Evolutionary conservation across 2,888 invertebrate genomes (phyloP).

Genomic region (Hanleya hanleyi): DNA sequence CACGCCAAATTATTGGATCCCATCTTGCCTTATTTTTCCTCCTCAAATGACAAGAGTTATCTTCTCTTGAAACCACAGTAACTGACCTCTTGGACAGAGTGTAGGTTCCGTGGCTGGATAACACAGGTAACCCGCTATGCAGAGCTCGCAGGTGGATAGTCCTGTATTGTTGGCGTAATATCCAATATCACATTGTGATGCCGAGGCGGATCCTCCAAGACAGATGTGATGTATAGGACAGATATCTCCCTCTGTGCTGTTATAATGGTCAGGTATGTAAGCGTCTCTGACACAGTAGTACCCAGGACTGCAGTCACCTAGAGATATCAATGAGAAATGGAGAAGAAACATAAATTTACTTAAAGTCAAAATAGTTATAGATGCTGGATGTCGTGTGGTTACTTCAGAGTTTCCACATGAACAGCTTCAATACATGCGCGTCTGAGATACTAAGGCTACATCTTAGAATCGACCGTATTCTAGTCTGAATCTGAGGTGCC

Average conservation of each 20-base stretch:
- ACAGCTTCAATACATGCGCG: too few species aligned
- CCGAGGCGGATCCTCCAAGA: conserved; percentile 49
- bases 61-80: too few species aligned
- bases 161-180: conserved; percentile 67
- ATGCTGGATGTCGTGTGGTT: too few species aligned
- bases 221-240: conserved; percentile 66
- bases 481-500: too few species aligned
- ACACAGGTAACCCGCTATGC: conserved; percentile 64
- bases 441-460: too few species aligned
- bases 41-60: too few species aligned
- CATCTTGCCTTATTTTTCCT: too few species aligned
- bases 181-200: conserved; percentile 57
- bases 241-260: conserved; percentile 62
- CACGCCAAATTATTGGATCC: too few species aligned
- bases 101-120: conserved; percentile 56
- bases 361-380: too few species aligned
- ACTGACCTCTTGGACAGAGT: conserved; percentile 65
- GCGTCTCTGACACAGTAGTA: conserved; percentile 68
- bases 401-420: too few species aligned
- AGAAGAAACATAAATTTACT: not conserved
- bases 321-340: too few species aligned
- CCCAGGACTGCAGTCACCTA: conserved; percentile 62
- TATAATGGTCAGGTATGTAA: conserved; percentile 56
- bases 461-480: too few species aligned
- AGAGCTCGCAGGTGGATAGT: conserved; percentile 56